Conservation (phyloP, 2,113 vertebrate species). For the Pelmatolapia mariae region DNA sequence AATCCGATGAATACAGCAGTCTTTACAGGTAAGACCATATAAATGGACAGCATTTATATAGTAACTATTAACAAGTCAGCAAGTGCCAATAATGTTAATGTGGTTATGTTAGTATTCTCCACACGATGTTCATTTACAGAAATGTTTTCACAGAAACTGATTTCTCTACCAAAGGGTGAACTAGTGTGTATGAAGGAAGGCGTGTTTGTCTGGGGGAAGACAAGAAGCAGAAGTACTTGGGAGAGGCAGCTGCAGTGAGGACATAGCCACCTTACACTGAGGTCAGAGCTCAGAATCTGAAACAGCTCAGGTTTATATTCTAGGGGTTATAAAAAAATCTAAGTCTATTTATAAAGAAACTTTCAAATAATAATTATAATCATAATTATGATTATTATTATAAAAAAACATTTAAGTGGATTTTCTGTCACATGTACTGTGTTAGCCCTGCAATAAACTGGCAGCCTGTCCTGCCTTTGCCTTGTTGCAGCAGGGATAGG, state of each 20-base stretch:
- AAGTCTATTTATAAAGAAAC: neutral
- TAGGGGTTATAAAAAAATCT: neutral
- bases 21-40: neutral
- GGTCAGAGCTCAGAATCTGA: neutral
- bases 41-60: neutral
- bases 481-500: neutral
- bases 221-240: neutral
- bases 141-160: neutral
- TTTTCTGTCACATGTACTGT: neutral
- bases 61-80: neutral
- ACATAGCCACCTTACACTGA: neutral
- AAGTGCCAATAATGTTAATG: neutral
- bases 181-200: neutral
- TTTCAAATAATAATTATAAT: neutral
- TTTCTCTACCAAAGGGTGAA: neutral
- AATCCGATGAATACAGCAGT: neutral
- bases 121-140: neutral
- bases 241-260: neutral
- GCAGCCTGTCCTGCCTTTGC: neutral
- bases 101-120: neutral
- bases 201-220: neutral
- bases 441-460: neutral
- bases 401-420: neutral
- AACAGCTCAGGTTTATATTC: neutral
- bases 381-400: neutral